Percentiles rank a stretch among this genome's conserved stretches.
phyloP scores from a whole-genome alignment of 2,113 vertebrate species.

The Barbus barbus region DNA sequence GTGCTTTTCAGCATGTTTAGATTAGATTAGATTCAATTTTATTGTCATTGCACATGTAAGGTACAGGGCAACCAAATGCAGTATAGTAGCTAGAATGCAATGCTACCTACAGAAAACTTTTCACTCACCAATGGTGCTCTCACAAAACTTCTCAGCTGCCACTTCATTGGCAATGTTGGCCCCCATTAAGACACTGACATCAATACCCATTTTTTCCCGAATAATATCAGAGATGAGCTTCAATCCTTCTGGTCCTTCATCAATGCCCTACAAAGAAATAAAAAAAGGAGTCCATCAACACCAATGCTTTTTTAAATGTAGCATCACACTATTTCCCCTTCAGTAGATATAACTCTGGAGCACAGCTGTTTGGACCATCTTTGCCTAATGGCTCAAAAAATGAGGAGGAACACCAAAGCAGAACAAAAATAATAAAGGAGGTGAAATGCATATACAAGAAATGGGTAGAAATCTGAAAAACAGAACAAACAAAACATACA shows the following conservation, averaged over 20 bases:
- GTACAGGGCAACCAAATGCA: too few relatives aligned
- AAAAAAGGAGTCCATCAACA: not conserved
- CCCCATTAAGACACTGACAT: slow-evolving; percentile 93
- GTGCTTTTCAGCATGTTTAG: too few relatives aligned
- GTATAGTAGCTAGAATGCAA: not conserved
- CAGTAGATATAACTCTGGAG: slow-evolving; percentile 18
- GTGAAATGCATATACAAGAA: slow-evolving; percentile 12
- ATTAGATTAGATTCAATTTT: too few relatives aligned
- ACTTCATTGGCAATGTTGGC: slow-evolving; percentile 94
- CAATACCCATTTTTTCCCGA: slow-evolving; percentile 90
- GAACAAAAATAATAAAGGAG: slow-evolving; percentile 26
- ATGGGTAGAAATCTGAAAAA: not conserved
- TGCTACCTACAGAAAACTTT: not conserved
- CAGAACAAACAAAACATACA: not conserved
- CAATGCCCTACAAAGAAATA: slow-evolving; percentile 79
- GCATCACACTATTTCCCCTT: not conserved
- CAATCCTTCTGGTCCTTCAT: slow-evolving; percentile 87
- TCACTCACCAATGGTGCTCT: slow-evolving; percentile 88
- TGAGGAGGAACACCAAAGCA: slow-evolving; percentile 11
- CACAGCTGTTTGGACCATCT: slow-evolving; percentile 35
- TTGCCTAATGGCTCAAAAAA: slow-evolving; percentile 46
- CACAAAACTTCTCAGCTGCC: slow-evolving; percentile 91
- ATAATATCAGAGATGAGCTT: slow-evolving; percentile 93
- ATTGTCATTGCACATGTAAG: too few relatives aligned
- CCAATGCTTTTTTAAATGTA: slow-evolving; percentile 19